These are phyloP conservation scores for Tachycineta bicolor DNA, from an alignment of 2,113 vertebrate genomes.

Conservation along the genomic window DNA sequence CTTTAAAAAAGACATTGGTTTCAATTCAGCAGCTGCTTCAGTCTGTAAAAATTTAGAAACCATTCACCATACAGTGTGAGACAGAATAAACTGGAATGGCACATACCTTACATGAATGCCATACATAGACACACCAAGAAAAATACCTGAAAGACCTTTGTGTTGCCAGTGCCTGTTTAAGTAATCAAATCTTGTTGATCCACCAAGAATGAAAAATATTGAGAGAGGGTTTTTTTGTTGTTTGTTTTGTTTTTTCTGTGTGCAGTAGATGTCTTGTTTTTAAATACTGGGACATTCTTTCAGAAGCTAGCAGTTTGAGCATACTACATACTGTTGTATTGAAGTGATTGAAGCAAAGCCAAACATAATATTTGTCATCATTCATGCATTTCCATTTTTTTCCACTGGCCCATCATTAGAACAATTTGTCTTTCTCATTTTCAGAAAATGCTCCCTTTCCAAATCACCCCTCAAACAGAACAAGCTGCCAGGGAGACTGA, in stretches of 20 bases:
- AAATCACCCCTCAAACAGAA: constrained; percentile 16
- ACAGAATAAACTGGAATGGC: background rate
- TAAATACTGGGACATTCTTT: background rate
- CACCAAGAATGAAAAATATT: background rate
- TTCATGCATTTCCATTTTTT: constrained; percentile 21
- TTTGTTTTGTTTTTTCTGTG: background rate
- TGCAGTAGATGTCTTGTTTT: background rate
- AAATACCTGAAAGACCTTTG: background rate
- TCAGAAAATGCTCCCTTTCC: background rate
- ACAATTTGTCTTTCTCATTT: constrained; percentile 31
- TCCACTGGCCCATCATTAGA: background rate
- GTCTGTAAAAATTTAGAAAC: constrained; percentile 8
- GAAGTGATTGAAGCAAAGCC: constrained; percentile 28
- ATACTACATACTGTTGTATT: background rate
- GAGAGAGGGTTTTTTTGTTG: background rate
- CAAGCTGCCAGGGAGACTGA: constrained; percentile 8
- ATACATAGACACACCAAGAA: background rate
- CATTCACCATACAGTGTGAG: background rate
- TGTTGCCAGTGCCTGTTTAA: background rate
- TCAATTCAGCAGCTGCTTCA: background rate
- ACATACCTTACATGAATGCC: background rate
- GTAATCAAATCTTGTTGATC: background rate
- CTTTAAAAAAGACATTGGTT: constrained; percentile 1
- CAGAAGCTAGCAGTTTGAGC: background rate
- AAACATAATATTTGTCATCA: background rate